Evolutionary conservation across 2,113 vertebrate genomes (phyloP), one percentile per base, ranked within the genome.

Genomic region (Mionectes macconnelli): DNA sequence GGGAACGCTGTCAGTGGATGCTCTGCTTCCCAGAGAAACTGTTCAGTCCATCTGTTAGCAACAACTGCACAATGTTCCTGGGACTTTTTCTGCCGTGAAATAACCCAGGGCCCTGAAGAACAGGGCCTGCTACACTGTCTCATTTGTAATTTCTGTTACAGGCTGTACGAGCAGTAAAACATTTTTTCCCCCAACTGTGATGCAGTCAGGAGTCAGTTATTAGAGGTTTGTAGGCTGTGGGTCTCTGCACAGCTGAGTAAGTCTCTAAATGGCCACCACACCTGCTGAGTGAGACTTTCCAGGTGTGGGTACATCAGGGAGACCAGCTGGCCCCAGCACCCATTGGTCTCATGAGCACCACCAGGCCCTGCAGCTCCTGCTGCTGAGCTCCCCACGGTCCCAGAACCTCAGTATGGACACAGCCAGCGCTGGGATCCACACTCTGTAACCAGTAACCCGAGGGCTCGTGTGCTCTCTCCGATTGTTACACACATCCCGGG

Each of bases 381-480:
- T 18, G 53, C 69, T 47, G 70, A 47, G 50, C 67, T 66, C 42
- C 42, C 55, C 56, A 8, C 9, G 44, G 27, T 33, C 23, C 59
- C 55, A 62, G 40, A 69, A 21, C 23, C 35, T 62, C 70, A 42
- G 0, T 59, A 18, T 2, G 5, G 73, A 8, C 2, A 7, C 60
- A 37, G 75, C 50, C 31, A 0, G 22, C 0, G 3, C 3, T 20
- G 18, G 63, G 37, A 60, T 37, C 35, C 2, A 0, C 68, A 3
- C 70, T 5, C 40, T 3, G 42, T 16, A 33, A 59, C 79, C 53
- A 21, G 10, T 8, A 73, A 21, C 42, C 78, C 4, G 0, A 16
- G 53, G 66, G 89, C 73, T 84, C 1, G 0, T n/a, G 85, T 31
- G 87, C 56, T 80, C 73, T 57, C 66, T 56, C 56, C 30, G 4